Evolutionary conservation across 1,140 invertebrate genomes (phyloP), one percentile per base, ranked within the genome.

Genomic region (Elymnias hypermnestra): DNA sequence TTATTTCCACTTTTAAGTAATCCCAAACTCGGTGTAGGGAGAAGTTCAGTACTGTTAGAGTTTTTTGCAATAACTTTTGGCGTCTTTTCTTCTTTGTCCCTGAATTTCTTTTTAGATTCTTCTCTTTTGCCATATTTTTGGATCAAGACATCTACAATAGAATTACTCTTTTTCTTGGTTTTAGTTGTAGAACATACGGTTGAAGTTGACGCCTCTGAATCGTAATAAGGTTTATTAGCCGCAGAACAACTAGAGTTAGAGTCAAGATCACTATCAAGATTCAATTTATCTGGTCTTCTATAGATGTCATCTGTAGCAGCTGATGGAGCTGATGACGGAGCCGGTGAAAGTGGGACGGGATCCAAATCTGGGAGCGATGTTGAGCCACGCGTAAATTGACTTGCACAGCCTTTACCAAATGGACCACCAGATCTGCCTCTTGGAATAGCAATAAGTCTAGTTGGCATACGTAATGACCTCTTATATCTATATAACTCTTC

Each of bases 401-500:
- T 53, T 12, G 57, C 60, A 5, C 65, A 55, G n/a, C 63, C 63
- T 53, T 70, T 67, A 14, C 53, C 54, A 45, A 82, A 85, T 9
- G 82, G 76, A 3, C 77, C 78, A 21, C 73, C 82, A 13, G 82
- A 83, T 14, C 77, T 61, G 8, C 82, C 82, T 50, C 77, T 63
- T 13, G 93, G 91, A 4, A 95, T 92, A 3, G 91, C 93, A 43
- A 95, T 95, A 22, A 95, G 77, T 49, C 90, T 89, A 7, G 91
- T 81, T 1, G 94, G 94, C 89, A 95, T 94, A 40, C 94, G 88
- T 1, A 95, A 74, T 0, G 93, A 94, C 53, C 92, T 89, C 72
- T 95, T 95, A 57, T 92, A 95, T 50, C 89, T 90, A 57, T 93
- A 94, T 13, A 94, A 87, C 61, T 94, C 93, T 59, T 93, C 92